Conservation (phyloP, 2,888 invertebrate species). For the Thymelicus acteon region DNA sequence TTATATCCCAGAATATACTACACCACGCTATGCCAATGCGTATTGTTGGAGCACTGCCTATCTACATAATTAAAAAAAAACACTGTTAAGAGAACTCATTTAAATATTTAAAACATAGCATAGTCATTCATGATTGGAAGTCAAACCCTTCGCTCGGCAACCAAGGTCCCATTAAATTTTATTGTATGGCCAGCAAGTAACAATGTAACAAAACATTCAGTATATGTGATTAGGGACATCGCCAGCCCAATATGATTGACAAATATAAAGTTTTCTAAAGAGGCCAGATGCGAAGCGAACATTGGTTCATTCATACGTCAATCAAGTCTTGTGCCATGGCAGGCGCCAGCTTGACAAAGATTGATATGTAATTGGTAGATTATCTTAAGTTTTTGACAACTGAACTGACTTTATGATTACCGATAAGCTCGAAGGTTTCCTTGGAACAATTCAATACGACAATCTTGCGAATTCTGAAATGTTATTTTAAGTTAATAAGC, state of each 20-base stretch:
- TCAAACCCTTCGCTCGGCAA: no score
- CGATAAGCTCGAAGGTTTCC: background rate
- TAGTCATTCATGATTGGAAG: no score
- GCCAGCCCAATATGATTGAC: background rate
- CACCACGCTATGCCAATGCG: no score
- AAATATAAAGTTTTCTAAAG: conserved; percentile 5
- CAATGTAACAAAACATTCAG: background rate
- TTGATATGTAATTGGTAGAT: conserved; percentile 16
- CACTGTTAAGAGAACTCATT: no score
- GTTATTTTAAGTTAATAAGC: no score
- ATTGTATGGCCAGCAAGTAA: background rate
- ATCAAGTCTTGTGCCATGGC: conserved; percentile 22
- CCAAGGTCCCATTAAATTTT: no score
- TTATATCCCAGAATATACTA: no score
- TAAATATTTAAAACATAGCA: no score
- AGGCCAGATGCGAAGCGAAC: conserved; percentile 1
- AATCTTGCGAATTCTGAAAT: no score
- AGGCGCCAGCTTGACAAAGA: conserved; percentile 29
- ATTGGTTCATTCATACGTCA: conserved; percentile 26
- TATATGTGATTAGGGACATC: background rate
- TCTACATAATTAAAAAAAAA: no score
- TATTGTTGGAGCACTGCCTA: no score
- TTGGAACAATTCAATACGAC: no score
- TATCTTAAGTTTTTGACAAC: background rate
- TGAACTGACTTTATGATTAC: background rate